Conservation (phyloP, 2,113 vertebrate species). For the Labrus mixtus region DNA sequence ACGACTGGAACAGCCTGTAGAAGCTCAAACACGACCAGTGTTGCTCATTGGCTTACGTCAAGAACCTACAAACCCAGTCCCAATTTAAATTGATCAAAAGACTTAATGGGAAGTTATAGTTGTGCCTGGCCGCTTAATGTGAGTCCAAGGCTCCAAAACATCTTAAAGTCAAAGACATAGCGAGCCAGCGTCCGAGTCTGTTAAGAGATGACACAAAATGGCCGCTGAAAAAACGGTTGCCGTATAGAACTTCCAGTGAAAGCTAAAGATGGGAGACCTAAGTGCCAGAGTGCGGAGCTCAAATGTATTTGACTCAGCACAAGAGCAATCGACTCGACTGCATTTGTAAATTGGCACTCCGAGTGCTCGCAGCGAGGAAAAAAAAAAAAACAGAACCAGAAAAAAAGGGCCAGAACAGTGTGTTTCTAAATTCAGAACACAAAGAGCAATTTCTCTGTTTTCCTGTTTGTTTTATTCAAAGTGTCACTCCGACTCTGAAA, state of each 20-base stretch:
- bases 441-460: conserved; percentile 80
- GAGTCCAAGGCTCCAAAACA: background rate
- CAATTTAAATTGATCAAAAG: no score
- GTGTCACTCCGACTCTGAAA: conserved; percentile 75
- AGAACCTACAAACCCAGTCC: no score
- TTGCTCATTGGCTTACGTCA: no score
- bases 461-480: conserved; percentile 80
- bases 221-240: conserved; percentile 50
- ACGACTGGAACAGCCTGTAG: no score
- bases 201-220: conserved; percentile 60
- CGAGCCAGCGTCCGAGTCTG: background rate
- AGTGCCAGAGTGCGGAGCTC: conserved; percentile 65
- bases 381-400: background rate
- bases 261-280: conserved; percentile 71
- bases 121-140: no score
- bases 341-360: conserved; percentile 64
- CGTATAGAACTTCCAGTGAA: conserved; percentile 32
- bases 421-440: conserved; percentile 82
- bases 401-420: conserved; percentile 57
- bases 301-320: conserved; percentile 74
- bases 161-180: conserved; percentile 4
- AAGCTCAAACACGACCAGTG: no score
- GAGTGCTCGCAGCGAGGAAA: conserved; percentile 58
- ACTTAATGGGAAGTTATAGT: no score
- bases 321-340: conserved; percentile 57